Evolutionary conservation across 2,113 vertebrate genomes (phyloP).

Genomic region (Callionymus lyra): DNA sequence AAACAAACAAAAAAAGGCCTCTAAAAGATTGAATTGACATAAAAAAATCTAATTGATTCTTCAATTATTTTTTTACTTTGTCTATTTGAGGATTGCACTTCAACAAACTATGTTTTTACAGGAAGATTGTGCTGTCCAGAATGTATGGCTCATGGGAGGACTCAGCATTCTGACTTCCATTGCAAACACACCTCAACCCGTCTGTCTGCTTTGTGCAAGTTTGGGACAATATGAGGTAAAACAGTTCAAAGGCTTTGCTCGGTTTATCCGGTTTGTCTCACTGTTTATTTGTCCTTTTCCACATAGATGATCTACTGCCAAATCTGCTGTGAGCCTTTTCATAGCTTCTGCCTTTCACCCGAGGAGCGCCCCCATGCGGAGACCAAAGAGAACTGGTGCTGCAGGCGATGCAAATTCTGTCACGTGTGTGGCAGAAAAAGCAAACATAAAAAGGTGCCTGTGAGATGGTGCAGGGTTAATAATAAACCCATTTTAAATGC

Average conservation of each 20-base stretch:
- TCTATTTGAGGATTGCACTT: too few species aligned
- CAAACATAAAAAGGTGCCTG: constrained; percentile 72
- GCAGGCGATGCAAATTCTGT: constrained; percentile 84
- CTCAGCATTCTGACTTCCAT: constrained; percentile 81
- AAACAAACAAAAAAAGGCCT: too few species aligned
- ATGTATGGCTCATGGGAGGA: constrained; percentile 88
- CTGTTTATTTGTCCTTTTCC: not conserved
- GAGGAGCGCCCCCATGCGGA: constrained; percentile 72
- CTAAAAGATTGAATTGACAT: too few species aligned
- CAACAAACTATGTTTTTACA: constrained; percentile 33
- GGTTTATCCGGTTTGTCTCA: too few species aligned
- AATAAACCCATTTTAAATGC: too few species aligned
- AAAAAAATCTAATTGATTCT: too few species aligned
- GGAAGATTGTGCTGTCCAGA: constrained; percentile 86
- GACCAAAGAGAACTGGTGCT: constrained; percentile 84
- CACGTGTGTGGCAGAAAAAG: constrained; percentile 81
- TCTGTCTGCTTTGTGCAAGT: constrained; percentile 86
- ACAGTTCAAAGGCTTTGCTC: not conserved
- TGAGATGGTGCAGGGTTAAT: too few species aligned
- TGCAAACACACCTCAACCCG: constrained; percentile 71
- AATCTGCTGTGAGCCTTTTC: constrained; percentile 90
- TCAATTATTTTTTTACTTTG: too few species aligned
- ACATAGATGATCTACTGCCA: constrained; percentile 82
- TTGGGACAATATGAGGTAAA: constrained; percentile 81
- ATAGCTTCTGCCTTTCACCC: constrained; percentile 77